phyloP scores from a whole-genome alignment of 2,113 vertebrate species.

The Pionites leucogaster region DNA sequence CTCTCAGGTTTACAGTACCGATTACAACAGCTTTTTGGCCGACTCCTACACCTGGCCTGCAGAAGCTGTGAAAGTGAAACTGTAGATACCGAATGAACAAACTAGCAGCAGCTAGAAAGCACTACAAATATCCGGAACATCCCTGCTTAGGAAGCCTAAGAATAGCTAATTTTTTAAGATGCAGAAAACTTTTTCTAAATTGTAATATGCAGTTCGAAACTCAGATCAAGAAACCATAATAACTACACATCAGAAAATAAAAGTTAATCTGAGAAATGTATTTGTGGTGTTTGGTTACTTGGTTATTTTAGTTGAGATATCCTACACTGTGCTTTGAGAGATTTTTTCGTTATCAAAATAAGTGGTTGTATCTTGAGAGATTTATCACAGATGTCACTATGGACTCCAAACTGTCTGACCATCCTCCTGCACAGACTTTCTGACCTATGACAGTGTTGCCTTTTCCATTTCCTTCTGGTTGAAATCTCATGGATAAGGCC shows the following conservation, averaged over 20 bases:
- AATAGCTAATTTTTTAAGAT: conserved; percentile 64
- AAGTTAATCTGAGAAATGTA: background rate
- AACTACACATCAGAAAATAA: conserved; percentile 42
- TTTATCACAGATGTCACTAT: background rate
- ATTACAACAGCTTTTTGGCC: conserved; percentile 85
- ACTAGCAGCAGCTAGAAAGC: background rate
- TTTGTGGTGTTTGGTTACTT: background rate
- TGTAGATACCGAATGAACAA: conserved; percentile 69
- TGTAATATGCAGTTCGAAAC: conserved; percentile 26
- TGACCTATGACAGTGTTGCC: background rate
- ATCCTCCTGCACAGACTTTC: background rate
- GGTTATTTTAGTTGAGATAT: background rate
- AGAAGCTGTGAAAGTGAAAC: conserved; percentile 87
- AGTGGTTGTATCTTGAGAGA: background rate
- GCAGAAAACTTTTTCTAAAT: conserved; percentile 61
- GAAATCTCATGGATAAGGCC: background rate
- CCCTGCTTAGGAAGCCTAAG: conserved; percentile 15
- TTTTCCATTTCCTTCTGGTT: background rate
- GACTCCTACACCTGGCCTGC: conserved; percentile 91
- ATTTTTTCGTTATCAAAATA: background rate
- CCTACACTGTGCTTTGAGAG: background rate
- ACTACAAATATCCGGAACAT: background rate
- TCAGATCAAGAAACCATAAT: background rate
- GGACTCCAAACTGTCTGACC: background rate
- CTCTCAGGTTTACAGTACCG: conserved; percentile 83